These are phyloP conservation scores for Chinchilla lanigera DNA, from an alignment of 2,113 vertebrate species.

Conservation along the genomic window DNA sequence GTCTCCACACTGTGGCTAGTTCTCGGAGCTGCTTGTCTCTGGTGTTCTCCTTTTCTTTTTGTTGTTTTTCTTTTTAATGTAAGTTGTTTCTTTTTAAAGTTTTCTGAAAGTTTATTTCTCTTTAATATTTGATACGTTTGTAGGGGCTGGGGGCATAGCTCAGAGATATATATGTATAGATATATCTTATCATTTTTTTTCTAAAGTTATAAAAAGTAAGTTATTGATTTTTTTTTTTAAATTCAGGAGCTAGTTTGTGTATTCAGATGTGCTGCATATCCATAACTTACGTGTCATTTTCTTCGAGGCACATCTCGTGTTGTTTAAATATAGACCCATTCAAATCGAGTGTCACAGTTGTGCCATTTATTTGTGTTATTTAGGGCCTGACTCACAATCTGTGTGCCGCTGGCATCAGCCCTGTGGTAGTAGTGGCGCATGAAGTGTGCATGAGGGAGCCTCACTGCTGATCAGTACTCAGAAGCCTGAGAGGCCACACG, in stretches of 20 bases:
- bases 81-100: background rate
- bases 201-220: background rate
- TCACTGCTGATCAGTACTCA: background rate
- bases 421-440: background rate
- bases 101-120: slow-evolving; percentile 4
- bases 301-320: background rate
- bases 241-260: slow-evolving; percentile 36
- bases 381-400: background rate
- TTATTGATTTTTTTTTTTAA: background rate
- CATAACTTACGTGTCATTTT: background rate
- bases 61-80: slow-evolving; percentile 42
- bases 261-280: background rate
- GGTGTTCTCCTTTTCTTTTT: slow-evolving; percentile 29
- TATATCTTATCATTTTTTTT: slow-evolving; percentile 4
- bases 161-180: background rate
- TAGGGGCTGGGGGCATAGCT: background rate
- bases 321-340: background rate
- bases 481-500: background rate
- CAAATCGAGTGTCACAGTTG: slow-evolving; percentile 9
- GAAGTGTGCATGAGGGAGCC: background rate
- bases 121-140: background rate
- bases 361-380: background rate
- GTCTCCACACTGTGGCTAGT: background rate
- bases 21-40: background rate
- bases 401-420: background rate